Conservation (phyloP, 2,113 vertebrate genomes). For the Zosterops lateralis region DNA sequence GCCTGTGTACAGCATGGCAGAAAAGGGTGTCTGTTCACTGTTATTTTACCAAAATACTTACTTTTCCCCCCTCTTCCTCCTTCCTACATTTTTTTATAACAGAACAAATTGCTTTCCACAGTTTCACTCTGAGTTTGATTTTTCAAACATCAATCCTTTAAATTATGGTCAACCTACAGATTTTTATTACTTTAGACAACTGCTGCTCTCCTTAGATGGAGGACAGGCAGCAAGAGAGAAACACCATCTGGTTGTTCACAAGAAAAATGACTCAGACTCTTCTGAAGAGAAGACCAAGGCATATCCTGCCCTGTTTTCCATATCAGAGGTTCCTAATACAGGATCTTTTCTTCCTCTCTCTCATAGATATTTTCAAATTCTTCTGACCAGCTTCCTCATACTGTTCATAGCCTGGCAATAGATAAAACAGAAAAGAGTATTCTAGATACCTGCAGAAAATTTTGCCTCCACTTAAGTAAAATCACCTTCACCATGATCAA, state of each 20-base stretch:
- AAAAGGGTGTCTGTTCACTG: not conserved
- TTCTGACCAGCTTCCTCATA: not conserved
- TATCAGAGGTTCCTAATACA: not conserved
- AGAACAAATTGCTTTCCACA: not conserved
- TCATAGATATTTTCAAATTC: not conserved
- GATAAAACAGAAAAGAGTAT: not conserved
- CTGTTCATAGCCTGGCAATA: not conserved
- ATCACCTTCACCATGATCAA: not conserved
- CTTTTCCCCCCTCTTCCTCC: not conserved
- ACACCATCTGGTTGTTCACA: not conserved
- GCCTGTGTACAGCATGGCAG: not conserved
- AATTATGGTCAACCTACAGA: not conserved
- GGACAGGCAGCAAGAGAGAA: not conserved
- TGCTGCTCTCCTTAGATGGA: not conserved
- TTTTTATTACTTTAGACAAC: not conserved
- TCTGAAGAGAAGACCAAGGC: not conserved
- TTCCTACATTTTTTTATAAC: not conserved
- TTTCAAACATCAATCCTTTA: not conserved
- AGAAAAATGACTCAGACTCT: not conserved
- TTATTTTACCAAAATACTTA: not conserved
- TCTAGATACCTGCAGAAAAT: not conserved
- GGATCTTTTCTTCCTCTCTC: not conserved
- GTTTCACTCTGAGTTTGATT: not conserved
- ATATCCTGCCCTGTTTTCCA: not conserved
- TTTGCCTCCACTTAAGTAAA: not conserved